These are phyloP conservation scores for Mus caroli DNA, from an alignment of 2,797 vertebrate genomes.

Conservation along the genomic window DNA sequence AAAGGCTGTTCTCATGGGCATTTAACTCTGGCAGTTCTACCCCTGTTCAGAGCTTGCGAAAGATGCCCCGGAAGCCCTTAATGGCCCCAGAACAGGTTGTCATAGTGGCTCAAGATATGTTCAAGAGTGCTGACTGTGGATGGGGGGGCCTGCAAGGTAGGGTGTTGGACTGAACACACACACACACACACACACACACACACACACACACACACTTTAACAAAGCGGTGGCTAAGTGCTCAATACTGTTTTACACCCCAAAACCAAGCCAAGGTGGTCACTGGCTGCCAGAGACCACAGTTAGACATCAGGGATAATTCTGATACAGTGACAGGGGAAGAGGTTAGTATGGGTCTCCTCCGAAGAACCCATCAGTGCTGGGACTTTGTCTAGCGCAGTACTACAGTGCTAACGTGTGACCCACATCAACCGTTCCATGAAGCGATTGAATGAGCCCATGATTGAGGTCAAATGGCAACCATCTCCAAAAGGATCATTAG, in stretches of 20 bases:
- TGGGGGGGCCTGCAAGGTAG: background rate
- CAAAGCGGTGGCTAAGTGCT: background rate
- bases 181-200: too few species aligned
- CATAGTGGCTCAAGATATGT: background rate
- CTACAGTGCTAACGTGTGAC: background rate
- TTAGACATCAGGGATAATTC: slow-evolving; percentile 44
- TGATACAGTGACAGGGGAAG: background rate
- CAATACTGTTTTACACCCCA: slow-evolving; percentile 20
- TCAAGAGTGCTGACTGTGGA: background rate
- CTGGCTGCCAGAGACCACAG: background rate
- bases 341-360: background rate
- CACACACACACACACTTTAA: background rate
- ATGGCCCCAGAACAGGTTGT: background rate
- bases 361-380: background rate
- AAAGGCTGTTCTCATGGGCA: background rate
- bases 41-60: background rate
- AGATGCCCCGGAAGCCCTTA: background rate
- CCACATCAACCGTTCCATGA: background rate
- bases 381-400: background rate
- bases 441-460: background rate
- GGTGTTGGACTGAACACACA: background rate
- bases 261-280: background rate
- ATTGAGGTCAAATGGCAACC: background rate
- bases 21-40: background rate
- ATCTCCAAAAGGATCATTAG: background rate